Evolutionary conservation across 2,888 invertebrate species (phyloP), one percentile per base, ranked within the genome.

Genomic region (Thereva nobilitata): DNA sequence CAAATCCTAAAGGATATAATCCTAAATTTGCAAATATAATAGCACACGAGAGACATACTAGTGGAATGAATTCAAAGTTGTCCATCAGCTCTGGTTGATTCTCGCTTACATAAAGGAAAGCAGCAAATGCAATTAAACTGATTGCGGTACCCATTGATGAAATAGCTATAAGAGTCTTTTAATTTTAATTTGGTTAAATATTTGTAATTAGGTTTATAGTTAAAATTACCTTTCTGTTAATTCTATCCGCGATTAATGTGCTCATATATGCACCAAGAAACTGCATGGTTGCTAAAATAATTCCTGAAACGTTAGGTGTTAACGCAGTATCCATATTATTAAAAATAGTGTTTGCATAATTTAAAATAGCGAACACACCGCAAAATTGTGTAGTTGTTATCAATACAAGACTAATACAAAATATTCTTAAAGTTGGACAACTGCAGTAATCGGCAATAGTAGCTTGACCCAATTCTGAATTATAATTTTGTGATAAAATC

Each of bases 311-410:
- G 40, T 76, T 72, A 7, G 70, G 70, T n/a, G 71, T 64, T 10
- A 70, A 70, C 37, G 50, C 70, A 67, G 41, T 72, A 67, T 4
- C 65, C 6, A 71, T 68, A 67, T 70, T 71, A 54, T 66, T 4
- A 70, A 78, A 68, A 70, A 77, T 72, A 6, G 69, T 74, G 1
- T 73, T 71, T 0, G 75, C 75, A 68, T 77, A 79, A 59, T 75
- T 76, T 0, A 79, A 65, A 50, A 80, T 75, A 3, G 76, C 72
- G 49, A 76, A 77, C 3, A 74, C 71, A 4, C 79, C 80, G 57
- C 75, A 76, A 44, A 77, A 54, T 67, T 80, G 78, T 42, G 75
- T 75, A 3, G 75, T 73, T 1, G 74, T 70, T 6, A 76, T 72
- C 0, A 80, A 69, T 5, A 77, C 68, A 4, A 76, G 64, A 45